A percentile compares a stretch with the other conserved stretches of the same genome.
phyloP scores from a whole-genome alignment of 2,888 invertebrate genomes.

The Chrysolina haemoptera region DNA sequence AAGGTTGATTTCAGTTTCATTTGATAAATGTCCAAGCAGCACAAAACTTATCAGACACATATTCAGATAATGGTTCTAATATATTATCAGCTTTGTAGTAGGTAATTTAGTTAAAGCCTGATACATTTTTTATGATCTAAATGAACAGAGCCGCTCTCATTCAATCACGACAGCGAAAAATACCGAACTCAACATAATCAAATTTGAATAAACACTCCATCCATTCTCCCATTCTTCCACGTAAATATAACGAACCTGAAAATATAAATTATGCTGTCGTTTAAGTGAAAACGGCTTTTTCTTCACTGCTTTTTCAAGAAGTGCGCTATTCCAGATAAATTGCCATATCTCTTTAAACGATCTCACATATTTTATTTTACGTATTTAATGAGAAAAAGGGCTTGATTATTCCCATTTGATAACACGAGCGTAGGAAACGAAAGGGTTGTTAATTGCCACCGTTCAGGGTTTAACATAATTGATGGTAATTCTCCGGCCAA shows the following conservation, averaged over 20 bases:
- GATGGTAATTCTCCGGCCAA: conserved; percentile 24
- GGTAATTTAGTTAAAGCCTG: conserved; percentile 10
- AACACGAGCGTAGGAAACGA: conserved; percentile 21
- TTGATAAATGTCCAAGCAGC: not conserved
- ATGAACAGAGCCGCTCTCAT: not conserved
- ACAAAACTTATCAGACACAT: not conserved
- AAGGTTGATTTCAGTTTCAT: too few species aligned
- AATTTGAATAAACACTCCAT: conserved; percentile 34
- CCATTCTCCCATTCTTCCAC: conserved; percentile 16
- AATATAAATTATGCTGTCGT: conserved; percentile 27
- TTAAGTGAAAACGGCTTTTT: conserved; percentile 16
- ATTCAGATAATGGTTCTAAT: not conserved
- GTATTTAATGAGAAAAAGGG: conserved; percentile 27
- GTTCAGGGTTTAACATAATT: conserved; percentile 16
- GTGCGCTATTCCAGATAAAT: conserved; percentile 24
- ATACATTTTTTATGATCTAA: not conserved
- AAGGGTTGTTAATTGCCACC: conserved; percentile 26
- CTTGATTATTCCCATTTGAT: conserved; percentile 30
- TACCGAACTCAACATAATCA: conserved; percentile 24
- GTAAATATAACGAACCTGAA: conserved; percentile 11
- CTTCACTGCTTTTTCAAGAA: conserved; percentile 23
- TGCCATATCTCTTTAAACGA: conserved; percentile 32
- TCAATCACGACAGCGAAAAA: conserved; percentile 12
- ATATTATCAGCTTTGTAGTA: not conserved
- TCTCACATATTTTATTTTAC: conserved; percentile 31